phyloP scores from a whole-genome alignment of 2,113 vertebrate species.

The Oncorhynchus clarkii region DNA sequence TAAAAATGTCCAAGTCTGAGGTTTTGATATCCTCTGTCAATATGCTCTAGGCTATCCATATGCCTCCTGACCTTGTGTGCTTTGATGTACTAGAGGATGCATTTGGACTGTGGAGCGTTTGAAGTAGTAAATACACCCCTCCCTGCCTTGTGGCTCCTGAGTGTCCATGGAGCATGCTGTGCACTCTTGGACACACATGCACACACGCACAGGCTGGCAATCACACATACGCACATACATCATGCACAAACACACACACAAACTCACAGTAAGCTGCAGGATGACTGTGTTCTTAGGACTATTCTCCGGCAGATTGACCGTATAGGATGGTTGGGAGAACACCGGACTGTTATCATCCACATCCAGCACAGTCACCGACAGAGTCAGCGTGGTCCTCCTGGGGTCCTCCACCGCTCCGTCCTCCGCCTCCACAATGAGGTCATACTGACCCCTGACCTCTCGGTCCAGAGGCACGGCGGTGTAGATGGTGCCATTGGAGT shows the following conservation, averaged over 20 bases:
- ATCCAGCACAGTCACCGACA: constrained; percentile 86
- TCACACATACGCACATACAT: background rate
- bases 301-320: constrained; percentile 84
- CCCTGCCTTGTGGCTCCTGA: too few relatives aligned
- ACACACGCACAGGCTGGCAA: background rate
- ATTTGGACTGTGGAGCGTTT: too few relatives aligned
- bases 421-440: constrained; percentile 85
- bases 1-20: too few relatives aligned
- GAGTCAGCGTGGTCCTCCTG: constrained; percentile 76
- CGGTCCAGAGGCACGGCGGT: constrained; percentile 84
- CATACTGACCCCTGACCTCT: constrained; percentile 83
- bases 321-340: constrained; percentile 85
- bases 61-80: too few relatives aligned
- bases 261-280: constrained; percentile 81
- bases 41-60: too few relatives aligned
- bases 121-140: too few relatives aligned
- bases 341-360: constrained; percentile 94
- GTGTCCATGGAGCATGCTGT: too few relatives aligned
- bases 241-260: background rate
- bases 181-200: background rate
- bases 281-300: constrained; percentile 80
- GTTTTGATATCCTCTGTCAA: too few relatives aligned
- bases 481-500: constrained; percentile 85
- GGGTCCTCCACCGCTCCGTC: constrained; percentile 83
- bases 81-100: too few relatives aligned